Base-by-base conservation (phyloP, 2,113 vertebrate species). In the Syrrhaptes paradoxus region DNA sequence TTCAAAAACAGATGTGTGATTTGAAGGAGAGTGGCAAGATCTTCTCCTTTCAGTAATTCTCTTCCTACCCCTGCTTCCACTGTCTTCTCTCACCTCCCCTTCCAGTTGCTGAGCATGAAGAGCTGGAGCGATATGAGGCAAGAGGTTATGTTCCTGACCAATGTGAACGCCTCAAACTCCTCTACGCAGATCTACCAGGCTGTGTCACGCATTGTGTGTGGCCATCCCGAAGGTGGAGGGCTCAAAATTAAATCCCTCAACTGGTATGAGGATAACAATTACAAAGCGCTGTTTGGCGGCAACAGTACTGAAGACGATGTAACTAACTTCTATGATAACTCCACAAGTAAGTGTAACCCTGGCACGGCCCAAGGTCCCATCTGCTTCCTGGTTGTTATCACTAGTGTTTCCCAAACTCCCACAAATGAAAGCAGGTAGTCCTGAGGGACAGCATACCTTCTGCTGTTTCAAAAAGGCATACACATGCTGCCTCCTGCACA, bases 251-350 rank as follows among this genome's bases (percentile, higher is more conserved):
- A 99, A 94, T 99, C 99, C 29, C 98, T 99, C 82, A 99, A 99
- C 97, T 99, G 99, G 99, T 99, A 99, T 3, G 99, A 99, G 91
- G 99, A 99, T 97, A 98, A 99, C 93, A 99, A 99, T 98, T 99
- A 99, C 98, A 99, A 99, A 96, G 99, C 99, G 9, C 95, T 99
- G 19, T 99, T 99, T 9, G 98, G 98, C 96, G 98, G 97, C 87
- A 98, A 98, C 6, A 89, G 67, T 94, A 98, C 98, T 1, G 98
- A 98, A 43, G 98, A 98, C 0, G 98, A 98, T 17, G 43, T 94
- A 19, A 71, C 94, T 24, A 89, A 95, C 70, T 97, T 97, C 92
- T 98, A 98, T 34, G 98, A 98, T 94, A 98, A 98, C 61, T 98
- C 98, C 25, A 98, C 98, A 72, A 98, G 98, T 98, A 97, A 98